Evolutionary conservation across 1,140 invertebrate species (phyloP).

Genomic region (Caenorhabditis inopinata): DNA sequence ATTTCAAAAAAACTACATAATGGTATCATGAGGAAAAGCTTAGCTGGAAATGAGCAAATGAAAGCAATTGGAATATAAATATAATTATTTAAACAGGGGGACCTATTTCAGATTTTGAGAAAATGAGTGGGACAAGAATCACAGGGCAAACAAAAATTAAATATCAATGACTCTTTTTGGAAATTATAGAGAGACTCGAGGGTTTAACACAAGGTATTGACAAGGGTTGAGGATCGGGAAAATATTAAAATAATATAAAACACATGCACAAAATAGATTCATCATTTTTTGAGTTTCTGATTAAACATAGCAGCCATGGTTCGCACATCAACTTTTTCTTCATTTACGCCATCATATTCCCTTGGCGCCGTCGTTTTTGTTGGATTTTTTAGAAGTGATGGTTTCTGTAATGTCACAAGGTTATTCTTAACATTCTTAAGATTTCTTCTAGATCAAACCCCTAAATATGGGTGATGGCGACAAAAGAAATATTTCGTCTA

Average conservation of each 20-base stretch:
- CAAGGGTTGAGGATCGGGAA: neutral
- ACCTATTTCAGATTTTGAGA: no score
- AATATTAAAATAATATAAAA: neutral
- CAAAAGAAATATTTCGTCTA: no score
- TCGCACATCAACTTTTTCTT: slow-evolving; percentile 3
- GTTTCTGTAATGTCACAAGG: slow-evolving; percentile 13
- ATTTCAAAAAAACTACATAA: neutral
- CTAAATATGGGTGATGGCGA: no score
- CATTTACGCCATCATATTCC: neutral
- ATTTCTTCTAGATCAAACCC: no score
- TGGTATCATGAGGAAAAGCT: neutral
- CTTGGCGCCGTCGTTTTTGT: neutral
- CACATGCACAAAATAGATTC: no score
- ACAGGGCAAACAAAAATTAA: neutral
- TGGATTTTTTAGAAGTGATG: neutral
- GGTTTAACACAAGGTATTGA: neutral
- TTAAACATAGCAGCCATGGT: slow-evolving; percentile 7
- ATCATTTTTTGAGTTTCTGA: neutral
- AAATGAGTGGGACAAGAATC: neutral
- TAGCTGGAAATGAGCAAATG: neutral
- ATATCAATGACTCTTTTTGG: neutral
- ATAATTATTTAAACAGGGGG: no score
- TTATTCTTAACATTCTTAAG: no score
- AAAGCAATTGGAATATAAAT: neutral
- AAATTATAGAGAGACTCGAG: no score